phyloP scores from a whole-genome alignment of 2,113 vertebrate genomes.

The Cavia aperea region DNA sequence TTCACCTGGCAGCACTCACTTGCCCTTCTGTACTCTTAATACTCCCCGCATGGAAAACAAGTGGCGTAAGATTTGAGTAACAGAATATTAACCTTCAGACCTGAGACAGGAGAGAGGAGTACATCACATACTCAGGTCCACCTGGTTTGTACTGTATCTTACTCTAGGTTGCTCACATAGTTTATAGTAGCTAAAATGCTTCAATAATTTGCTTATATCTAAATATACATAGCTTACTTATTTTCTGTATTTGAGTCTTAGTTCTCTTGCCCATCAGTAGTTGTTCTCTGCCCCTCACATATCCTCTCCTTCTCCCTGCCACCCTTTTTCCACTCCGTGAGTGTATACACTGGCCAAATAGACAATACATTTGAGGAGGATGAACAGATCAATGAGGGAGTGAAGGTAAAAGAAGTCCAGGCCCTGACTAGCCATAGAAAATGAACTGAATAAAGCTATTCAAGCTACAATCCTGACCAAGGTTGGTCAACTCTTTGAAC shows the following conservation, averaged over 20 bases:
- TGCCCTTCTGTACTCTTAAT: too few species aligned
- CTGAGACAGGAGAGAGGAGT: rapidly evolving
- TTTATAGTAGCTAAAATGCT: too few species aligned
- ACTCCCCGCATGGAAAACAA: neutral
- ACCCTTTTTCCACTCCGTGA: neutral
- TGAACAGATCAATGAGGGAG: neutral
- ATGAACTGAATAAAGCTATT: neutral
- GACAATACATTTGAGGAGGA: neutral
- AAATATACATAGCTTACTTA: neutral
- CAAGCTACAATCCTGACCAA: neutral
- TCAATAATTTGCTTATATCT: neutral
- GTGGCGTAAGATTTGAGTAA: neutral
- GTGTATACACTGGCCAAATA: neutral
- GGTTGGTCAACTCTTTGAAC: neutral
- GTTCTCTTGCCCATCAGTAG: neutral
- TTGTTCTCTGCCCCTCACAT: neutral
- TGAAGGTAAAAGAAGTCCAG: neutral
- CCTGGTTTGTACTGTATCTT: neutral
- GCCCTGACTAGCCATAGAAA: neutral
- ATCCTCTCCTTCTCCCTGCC: too few species aligned
- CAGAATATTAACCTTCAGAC: neutral
- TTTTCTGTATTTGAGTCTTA: neutral
- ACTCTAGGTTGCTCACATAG: neutral
- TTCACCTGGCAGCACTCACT: neutral
- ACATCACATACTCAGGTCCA: rapidly evolving